Evolutionary conservation across 30 jellyfish, hydroid and myxozoan genomes (phyloP).

Genomic region (Hydractinia symbiolongicarpus): DNA sequence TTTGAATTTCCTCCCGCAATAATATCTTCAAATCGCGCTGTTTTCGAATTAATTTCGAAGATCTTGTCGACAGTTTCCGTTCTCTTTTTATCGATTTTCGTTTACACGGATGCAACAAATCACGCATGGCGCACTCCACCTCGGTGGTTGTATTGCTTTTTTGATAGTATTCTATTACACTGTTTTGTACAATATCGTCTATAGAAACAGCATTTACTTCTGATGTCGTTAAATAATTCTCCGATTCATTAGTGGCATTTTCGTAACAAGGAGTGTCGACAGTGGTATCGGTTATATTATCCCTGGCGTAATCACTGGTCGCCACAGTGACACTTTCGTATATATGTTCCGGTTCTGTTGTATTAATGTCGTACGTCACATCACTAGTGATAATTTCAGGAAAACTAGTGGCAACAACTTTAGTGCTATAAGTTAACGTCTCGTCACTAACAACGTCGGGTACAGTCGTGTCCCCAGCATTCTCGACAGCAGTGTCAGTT

Average conservation of each 20-base stretch:
- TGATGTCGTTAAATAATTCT: not conserved
- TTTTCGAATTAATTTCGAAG: not conserved
- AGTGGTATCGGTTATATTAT: not conserved
- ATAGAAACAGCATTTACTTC: conserved; percentile 7
- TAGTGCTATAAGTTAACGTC: not conserved
- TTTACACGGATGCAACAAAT: conserved; percentile 10
- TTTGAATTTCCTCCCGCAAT: not conserved
- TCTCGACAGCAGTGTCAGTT: not conserved
- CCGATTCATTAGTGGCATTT: not conserved
- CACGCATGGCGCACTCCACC: not conserved
- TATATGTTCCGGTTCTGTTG: not conserved
- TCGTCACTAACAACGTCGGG: not conserved
- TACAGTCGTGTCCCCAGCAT: not conserved
- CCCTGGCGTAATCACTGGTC: not conserved
- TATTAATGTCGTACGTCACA: not conserved
- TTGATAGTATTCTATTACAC: conserved; percentile 9
- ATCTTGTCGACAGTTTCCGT: conserved; percentile 2
- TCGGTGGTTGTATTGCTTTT: not conserved
- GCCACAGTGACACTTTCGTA: not conserved
- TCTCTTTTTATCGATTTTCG: conserved; percentile 9
- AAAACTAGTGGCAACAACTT: conserved; percentile 12
- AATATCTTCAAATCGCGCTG: conserved; percentile 12
- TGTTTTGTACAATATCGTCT: conserved; percentile 11
- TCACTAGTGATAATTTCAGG: not conserved
- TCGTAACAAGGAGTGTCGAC: not conserved